phyloP scores from a whole-genome alignment of 2,888 invertebrate genomes.

The Trisateles emortualis region DNA sequence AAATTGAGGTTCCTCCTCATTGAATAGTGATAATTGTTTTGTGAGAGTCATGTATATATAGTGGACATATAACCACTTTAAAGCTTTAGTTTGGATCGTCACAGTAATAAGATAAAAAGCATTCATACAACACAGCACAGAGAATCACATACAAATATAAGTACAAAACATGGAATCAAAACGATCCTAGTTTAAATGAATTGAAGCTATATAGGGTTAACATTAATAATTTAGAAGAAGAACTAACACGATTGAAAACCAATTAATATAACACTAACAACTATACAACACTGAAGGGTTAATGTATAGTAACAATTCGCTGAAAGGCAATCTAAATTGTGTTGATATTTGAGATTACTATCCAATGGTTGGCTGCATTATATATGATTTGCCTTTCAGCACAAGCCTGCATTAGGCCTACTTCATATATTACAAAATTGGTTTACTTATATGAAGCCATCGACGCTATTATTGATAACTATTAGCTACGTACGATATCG shows the following conservation, averaged over 20 bases:
- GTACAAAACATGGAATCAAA: conserved; percentile 12
- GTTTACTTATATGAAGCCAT: conserved; percentile 6
- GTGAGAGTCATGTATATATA: neutral
- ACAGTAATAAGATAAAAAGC: conserved; percentile 38
- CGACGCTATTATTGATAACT: conserved; percentile 18
- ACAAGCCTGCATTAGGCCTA: conserved; percentile 19
- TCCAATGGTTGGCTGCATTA: no score
- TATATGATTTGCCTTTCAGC: conserved; percentile 9
- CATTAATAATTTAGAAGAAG: conserved; percentile 11
- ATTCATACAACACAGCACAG: conserved; percentile 39
- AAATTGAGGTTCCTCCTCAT: neutral
- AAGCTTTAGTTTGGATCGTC: conserved; percentile 52
- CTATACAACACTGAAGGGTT: conserved; percentile 12
- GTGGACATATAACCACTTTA: conserved; percentile 38
- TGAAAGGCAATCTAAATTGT: neutral
- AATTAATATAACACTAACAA: conserved; percentile 7
- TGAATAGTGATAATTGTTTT: neutral
- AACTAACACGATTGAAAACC: conserved; percentile 14
- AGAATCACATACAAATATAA: conserved; percentile 22
- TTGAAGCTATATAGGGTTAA: conserved; percentile 6
- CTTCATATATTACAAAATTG: conserved; percentile 25
- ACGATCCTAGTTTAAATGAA: conserved; percentile 12
- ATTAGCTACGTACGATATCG: conserved; percentile 1
- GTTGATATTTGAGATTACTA: neutral
- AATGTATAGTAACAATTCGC: conserved; percentile 5